Percentiles rank a stretch among this genome's conserved stretches.
Conservation (phyloP, 2,113 vertebrate species). For the Centropus unirufus region DNA sequence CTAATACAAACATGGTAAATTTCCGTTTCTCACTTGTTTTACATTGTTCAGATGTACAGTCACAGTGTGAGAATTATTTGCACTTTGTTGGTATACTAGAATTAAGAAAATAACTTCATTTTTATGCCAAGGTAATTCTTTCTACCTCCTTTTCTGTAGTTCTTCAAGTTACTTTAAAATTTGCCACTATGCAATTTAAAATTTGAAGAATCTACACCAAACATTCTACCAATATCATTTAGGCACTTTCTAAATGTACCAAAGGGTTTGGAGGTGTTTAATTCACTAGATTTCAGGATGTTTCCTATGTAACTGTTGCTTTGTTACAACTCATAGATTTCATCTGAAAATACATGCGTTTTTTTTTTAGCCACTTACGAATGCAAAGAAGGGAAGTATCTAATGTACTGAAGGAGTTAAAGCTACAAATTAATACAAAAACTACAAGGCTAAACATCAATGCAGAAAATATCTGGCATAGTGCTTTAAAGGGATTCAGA, state of each 20-base stretch:
- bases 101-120: not conserved
- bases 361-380: conserved; percentile 75
- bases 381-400: conserved; percentile 68
- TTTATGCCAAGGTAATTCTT: not conserved
- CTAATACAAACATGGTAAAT: not conserved
- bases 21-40: not conserved
- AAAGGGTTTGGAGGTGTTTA: not conserved
- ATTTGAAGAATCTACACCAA: not conserved
- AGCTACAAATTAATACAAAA: conserved; percentile 77
- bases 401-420: conserved; percentile 80
- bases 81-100: not conserved
- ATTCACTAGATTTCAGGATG: not conserved
- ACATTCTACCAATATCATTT: not conserved
- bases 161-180: not conserved
- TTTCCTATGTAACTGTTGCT: not conserved
- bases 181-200: not conserved
- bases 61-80: not conserved
- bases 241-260: not conserved
- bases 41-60: not conserved
- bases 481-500: conserved; percentile 82
- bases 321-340: not conserved
- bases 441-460: conserved; percentile 78
- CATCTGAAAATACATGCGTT: not conserved
- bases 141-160: not conserved
- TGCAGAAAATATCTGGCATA: conserved; percentile 77